phyloP scores from a whole-genome alignment of 37 sponge, comb jelly and placozoan species.

The Chondrosia reniformis region DNA sequence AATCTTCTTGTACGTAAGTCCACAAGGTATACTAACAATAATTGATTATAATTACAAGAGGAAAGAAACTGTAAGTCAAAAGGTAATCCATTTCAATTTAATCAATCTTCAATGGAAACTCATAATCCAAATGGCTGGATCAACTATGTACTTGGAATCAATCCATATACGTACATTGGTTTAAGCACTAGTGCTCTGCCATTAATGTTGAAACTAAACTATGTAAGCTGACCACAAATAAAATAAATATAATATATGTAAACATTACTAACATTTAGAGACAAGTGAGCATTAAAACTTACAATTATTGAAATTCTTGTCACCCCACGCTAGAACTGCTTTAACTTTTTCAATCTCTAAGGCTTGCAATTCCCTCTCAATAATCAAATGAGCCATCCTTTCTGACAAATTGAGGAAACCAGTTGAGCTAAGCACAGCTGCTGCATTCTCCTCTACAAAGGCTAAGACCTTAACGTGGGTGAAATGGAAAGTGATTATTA shows the following conservation, averaged over 20 bases:
- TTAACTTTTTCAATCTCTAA: slow-evolving; percentile 77
- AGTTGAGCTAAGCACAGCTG: slow-evolving; percentile 43
- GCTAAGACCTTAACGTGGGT: slow-evolving; percentile 50
- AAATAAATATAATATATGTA: no score
- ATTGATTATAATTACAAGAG: no score
- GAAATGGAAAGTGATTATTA: no score
- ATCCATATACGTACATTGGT: no score
- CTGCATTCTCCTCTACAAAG: slow-evolving; percentile 76
- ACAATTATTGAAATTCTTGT: slow-evolving; percentile 41
- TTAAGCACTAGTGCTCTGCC: no score
- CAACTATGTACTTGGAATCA: no score
- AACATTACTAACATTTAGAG: not conserved
- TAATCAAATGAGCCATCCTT: slow-evolving; percentile 70
- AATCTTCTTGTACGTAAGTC: no score
- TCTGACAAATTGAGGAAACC: slow-evolving; percentile 62
- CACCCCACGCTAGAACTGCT: slow-evolving; percentile 89
- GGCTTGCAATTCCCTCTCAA: slow-evolving; percentile 43
- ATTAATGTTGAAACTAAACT: not conserved
- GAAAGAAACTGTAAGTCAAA: no score
- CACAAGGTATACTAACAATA: no score
- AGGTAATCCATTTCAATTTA: no score
- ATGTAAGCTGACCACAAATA: not conserved
- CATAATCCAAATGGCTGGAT: no score
- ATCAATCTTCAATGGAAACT: no score
- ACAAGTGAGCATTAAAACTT: not conserved